Percentiles rank a stretch among this genome's conserved stretches.
Conservation (phyloP, 2,888 invertebrate genomes). For the Philonicus albiceps region DNA sequence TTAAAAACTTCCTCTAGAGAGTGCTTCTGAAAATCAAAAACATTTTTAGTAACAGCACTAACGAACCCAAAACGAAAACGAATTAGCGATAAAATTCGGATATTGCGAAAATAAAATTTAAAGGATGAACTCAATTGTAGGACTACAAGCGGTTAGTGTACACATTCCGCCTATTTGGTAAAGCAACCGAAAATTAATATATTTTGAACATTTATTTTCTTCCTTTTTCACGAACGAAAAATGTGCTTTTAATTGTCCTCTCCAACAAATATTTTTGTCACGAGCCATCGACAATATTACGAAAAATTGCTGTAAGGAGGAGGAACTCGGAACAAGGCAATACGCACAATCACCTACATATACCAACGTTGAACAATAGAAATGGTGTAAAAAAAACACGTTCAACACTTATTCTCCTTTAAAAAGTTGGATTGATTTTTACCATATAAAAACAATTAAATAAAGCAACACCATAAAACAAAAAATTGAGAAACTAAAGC, state of each 20-base stretch:
- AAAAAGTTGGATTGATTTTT: not conserved
- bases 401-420: not conserved
- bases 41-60: conserved; percentile 21
- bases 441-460: not conserved
- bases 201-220: not conserved
- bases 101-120: conserved; percentile 21
- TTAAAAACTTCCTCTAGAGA: conserved; percentile 37
- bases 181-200: not conserved
- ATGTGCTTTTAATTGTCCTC: not conserved
- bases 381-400: not conserved
- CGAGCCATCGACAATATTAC: not conserved
- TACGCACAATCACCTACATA: not conserved
- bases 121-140: conserved; percentile 29
- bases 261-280: not conserved
- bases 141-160: conserved; percentile 30
- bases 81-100: not conserved
- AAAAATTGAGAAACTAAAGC: not conserved
- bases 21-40: conserved; percentile 43
- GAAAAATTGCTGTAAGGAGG: not conserved
- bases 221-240: not conserved
- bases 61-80: not conserved
- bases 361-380: not conserved
- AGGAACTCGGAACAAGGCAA: not conserved
- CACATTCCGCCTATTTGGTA: conserved; percentile 22
- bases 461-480: not conserved